Conservation (phyloP, 2,888 invertebrate genomes). For the Athalia cordata region DNA sequence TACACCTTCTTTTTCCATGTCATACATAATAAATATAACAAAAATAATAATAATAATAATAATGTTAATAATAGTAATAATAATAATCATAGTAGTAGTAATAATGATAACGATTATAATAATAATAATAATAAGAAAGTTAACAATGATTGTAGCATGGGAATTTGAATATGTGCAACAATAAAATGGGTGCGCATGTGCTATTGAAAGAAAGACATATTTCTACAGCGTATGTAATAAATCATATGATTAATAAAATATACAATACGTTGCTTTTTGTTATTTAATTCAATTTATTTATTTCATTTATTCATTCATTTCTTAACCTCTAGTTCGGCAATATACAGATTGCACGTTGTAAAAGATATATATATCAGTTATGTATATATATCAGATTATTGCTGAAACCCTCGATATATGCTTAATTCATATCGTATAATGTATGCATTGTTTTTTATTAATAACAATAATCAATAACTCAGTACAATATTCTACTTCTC, state of each 20-base stretch:
- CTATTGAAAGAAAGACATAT: neutral
- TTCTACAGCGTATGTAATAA: neutral
- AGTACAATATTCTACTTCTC: conserved; percentile 9
- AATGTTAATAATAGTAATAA: conserved; percentile 10
- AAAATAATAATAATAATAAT: neutral
- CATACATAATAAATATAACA: conserved; percentile 1
- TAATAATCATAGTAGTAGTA: conserved; percentile 1
- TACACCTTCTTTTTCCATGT: too few relatives aligned
- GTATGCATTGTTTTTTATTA: neutral
- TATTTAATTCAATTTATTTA: conserved; percentile 24
- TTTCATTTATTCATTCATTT: conserved; percentile 7
- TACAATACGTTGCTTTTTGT: conserved; percentile 2
- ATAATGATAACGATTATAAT: neutral
- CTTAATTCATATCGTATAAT: neutral
- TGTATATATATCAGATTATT: conserved; percentile 36
- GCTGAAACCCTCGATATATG: conserved; percentile 41
- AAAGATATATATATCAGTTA: conserved; percentile 30
- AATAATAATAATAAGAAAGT: neutral
- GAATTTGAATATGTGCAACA: neutral
- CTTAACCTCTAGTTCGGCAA: neutral
- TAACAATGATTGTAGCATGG: neutral
- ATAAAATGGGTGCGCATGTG: neutral
- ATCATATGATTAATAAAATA: conserved; percentile 29
- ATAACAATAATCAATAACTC: conserved; percentile 11
- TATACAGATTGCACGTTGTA: conserved; percentile 24